phyloP scores from a whole-genome alignment of 2,797 vertebrate species.

The Leucoraja ocellata region DNA sequence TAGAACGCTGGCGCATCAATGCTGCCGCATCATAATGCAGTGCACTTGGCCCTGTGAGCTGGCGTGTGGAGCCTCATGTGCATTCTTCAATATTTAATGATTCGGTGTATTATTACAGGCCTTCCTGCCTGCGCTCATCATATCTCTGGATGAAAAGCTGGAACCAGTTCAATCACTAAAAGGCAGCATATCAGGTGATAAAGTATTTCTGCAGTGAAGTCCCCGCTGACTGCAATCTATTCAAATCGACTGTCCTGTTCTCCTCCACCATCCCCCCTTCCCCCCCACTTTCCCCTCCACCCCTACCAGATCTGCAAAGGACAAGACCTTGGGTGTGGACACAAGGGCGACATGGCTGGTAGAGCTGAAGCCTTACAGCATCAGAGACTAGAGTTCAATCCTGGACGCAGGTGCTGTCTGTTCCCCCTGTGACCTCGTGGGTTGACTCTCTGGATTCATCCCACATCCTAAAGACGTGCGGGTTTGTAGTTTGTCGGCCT shows the following conservation, averaged over 20 bases:
- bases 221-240: conserved; percentile 12
- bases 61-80: background rate
- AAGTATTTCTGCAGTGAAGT: background rate
- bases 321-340: background rate
- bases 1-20: background rate
- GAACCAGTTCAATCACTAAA: conserved; percentile 32
- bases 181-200: conserved; percentile 19
- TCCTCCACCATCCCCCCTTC: background rate
- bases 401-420: too few species aligned
- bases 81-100: conserved; percentile 39
- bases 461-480: too few species aligned
- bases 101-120: conserved; percentile 33
- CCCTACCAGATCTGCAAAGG: background rate
- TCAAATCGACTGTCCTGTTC: background rate
- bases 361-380: too few species aligned
- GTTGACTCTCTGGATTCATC: too few species aligned
- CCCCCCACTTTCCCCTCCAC: too few species aligned
- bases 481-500: too few species aligned
- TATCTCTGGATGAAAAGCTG: conserved; percentile 23
- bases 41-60: background rate
- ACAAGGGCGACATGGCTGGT: too few species aligned
- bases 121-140: conserved; percentile 30
- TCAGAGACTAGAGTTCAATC: too few species aligned
- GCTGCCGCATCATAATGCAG: background rate
- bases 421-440: too few species aligned